These are phyloP conservation scores for Parotocinclus haroldoi DNA, from an alignment of 2,797 vertebrate species.

Conservation along the genomic window DNA sequence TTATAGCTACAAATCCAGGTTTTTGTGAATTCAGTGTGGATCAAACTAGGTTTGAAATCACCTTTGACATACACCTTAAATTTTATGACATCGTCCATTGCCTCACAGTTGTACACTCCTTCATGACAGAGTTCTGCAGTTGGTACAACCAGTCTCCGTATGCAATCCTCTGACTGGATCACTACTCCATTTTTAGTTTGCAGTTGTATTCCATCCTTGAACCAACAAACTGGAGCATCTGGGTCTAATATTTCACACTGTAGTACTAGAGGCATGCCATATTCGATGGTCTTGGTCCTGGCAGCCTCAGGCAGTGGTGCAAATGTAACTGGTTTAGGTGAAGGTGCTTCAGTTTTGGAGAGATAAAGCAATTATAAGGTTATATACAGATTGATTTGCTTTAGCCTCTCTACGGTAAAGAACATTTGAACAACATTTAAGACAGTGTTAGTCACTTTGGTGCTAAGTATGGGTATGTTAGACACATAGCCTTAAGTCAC, in stretches of 20 bases:
- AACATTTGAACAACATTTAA: constrained; percentile 39
- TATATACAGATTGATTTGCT: constrained; percentile 18
- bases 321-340: constrained; percentile 42
- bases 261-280: constrained; percentile 65
- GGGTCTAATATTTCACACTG: constrained; percentile 69
- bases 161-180: constrained; percentile 65
- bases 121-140: constrained; percentile 59
- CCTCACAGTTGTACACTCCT: constrained; percentile 68
- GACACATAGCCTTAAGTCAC: constrained; percentile 67
- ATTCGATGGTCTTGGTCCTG: constrained; percentile 42
- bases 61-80: constrained; percentile 76
- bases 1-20: too few species aligned
- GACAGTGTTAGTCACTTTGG: constrained; percentile 46
- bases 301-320: constrained; percentile 41
- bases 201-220: constrained; percentile 65
- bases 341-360: constrained; percentile 40
- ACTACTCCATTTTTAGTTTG: constrained; percentile 60
- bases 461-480: constrained; percentile 34
- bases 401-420: constrained; percentile 19
- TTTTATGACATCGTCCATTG: constrained; percentile 54
- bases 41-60: constrained; percentile 62
- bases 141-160: constrained; percentile 60
- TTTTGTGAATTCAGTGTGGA: neutral
- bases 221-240: constrained; percentile 61
- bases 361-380: constrained; percentile 36